These are phyloP conservation scores for Tuberolachnus salignus DNA, from an alignment of 2,888 invertebrate species.

Conservation along the genomic window DNA sequence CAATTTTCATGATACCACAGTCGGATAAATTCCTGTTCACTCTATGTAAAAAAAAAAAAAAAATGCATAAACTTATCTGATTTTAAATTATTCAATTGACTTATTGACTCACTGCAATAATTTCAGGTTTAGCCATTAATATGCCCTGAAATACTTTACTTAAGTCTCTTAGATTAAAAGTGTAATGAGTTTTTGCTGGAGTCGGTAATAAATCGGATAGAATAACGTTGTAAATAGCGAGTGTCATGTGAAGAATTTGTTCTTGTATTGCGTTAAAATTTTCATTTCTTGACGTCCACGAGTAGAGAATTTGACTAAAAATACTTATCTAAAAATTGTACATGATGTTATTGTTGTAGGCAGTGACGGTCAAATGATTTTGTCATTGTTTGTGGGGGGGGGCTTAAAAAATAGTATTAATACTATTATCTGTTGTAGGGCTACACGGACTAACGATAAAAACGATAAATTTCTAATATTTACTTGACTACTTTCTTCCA, in stretches of 20 bases:
- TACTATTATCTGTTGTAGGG: too few relatives aligned
- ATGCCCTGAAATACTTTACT: constrained; percentile 85
- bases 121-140: constrained; percentile 75
- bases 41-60: constrained; percentile 74
- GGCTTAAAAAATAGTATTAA: too few relatives aligned
- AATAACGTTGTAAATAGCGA: constrained; percentile 83
- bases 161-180: constrained; percentile 91
- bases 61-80: not conserved
- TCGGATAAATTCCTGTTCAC: constrained; percentile 80
- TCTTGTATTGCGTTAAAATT: constrained; percentile 58
- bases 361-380: too few relatives aligned
- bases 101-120: constrained; percentile 61
- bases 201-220: constrained; percentile 82
- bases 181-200: constrained; percentile 90
- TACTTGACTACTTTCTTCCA: constrained; percentile 89
- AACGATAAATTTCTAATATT: constrained; percentile 69
- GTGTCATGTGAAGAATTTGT: constrained; percentile 83
- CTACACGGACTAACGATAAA: constrained; percentile 55
- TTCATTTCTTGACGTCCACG: constrained; percentile 8
- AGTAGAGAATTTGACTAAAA: constrained; percentile 9
- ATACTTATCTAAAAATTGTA: not conserved
- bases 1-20: constrained; percentile 93
- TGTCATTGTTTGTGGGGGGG: too few relatives aligned
- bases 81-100: not conserved
- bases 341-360: not conserved